Percentiles rank a stretch among this genome's conserved stretches.
These are phyloP conservation scores for Platygyra sinensis DNA, from an alignment of 64 coral and sea anemone genomes.

Conservation along the genomic window DNA sequence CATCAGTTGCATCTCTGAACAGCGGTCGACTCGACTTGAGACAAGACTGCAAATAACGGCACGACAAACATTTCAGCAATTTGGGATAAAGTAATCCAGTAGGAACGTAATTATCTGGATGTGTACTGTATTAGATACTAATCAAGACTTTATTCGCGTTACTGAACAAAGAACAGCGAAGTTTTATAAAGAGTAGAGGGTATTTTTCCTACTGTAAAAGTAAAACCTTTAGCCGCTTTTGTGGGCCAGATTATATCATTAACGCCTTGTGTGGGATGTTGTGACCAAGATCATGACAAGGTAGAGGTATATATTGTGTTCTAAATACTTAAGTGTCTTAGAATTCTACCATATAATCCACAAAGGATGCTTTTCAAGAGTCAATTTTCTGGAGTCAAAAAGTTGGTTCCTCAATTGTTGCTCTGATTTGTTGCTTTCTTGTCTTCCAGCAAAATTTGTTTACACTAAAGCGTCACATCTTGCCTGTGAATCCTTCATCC, in stretches of 20 bases:
- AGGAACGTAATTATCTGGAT: conserved; percentile 32
- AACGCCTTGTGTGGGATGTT: conserved; percentile 25
- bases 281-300: conserved; percentile 17
- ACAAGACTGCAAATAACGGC: too few species aligned
- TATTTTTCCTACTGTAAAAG: neutral
- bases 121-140: conserved; percentile 12
- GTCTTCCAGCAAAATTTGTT: too few species aligned
- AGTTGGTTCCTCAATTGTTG: too few species aligned
- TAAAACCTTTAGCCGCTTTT: neutral
- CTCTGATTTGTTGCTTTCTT: too few species aligned
- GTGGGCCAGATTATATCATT: conserved; percentile 25
- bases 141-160: conserved; percentile 12
- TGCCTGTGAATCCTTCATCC: too few species aligned
- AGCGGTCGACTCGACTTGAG: too few species aligned
- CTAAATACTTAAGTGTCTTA: neutral
- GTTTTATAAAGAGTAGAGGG: neutral
- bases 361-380: neutral
- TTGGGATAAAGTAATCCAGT: too few species aligned
- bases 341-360: neutral
- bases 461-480: too few species aligned
- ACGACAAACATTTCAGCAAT: too few species aligned
- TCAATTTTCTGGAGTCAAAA: too few species aligned
- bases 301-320: neutral
- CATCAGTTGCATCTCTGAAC: too few species aligned
- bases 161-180: conserved; percentile 3